Conservation (phyloP, 2,113 vertebrate species). For the Megaceryle torquata region DNA sequence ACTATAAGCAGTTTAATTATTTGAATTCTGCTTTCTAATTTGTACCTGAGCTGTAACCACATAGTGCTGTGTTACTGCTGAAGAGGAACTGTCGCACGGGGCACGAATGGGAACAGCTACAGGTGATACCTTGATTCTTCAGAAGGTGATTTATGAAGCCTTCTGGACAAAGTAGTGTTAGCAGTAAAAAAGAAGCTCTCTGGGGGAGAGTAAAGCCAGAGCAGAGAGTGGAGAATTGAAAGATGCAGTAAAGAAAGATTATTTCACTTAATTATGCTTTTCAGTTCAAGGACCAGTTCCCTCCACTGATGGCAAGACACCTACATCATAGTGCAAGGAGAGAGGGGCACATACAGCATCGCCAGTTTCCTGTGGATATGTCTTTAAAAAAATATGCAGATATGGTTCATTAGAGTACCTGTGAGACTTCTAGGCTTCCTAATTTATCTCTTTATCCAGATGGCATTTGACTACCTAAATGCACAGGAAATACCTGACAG, state of each 20-base stretch:
- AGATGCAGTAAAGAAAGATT: neutral
- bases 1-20: neutral
- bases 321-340: neutral
- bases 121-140: neutral
- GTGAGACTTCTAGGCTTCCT: neutral
- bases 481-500: neutral
- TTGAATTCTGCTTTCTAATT: neutral
- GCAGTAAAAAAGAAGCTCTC: slow-evolving; percentile 23
- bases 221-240: neutral
- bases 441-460: neutral
- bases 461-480: neutral
- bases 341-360: neutral
- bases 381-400: neutral
- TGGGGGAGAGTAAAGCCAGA: neutral
- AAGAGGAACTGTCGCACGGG: rapidly evolving
- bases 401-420: neutral
- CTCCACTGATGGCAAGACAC: neutral
- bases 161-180: neutral
- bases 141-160: slow-evolving; percentile 39
- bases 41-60: rapidly evolving
- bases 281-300: neutral
- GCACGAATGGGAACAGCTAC: neutral
- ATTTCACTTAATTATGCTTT: slow-evolving; percentile 31
- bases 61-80: rapidly evolving
- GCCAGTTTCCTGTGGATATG: neutral